Evolutionary conservation across 2,888 invertebrate species (phyloP).

Genomic region (Brenthis daphne): DNA sequence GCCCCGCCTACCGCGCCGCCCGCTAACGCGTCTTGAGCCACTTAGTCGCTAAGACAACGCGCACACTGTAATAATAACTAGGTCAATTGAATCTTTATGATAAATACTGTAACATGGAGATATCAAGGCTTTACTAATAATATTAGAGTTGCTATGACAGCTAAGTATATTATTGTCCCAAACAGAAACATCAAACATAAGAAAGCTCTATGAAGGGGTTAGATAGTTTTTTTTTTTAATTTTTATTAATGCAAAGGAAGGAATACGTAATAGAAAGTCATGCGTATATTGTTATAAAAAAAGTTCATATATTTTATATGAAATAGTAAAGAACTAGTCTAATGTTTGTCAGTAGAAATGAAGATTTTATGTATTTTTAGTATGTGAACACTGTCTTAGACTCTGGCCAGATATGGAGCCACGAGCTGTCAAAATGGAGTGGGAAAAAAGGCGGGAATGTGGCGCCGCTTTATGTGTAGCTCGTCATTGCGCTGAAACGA

Average conservation of each 20-base stretch:
- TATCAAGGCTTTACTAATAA: background rate
- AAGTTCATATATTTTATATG: background rate
- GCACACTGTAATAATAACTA: slow-evolving; percentile 58
- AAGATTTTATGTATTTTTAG: background rate
- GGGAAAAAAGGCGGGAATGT: slow-evolving; percentile 84
- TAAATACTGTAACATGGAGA: background rate
- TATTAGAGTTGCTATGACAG: background rate
- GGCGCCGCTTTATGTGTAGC: slow-evolving; percentile 81
- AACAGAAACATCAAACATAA: too few relatives aligned
- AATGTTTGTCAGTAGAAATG: background rate
- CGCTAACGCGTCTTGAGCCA: slow-evolving; percentile 82
- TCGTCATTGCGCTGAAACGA: slow-evolving; percentile 78
- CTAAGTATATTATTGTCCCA: too few relatives aligned
- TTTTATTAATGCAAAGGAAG: too few relatives aligned
- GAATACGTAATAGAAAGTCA: too few relatives aligned
- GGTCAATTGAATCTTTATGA: slow-evolving; percentile 18
- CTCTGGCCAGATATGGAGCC: slow-evolving; percentile 81
- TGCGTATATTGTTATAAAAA: background rate
- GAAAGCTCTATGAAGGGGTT: too few relatives aligned
- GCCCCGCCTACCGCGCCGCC: slow-evolving; percentile 66
- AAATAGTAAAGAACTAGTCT: slow-evolving; percentile 3
- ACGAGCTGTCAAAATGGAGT: slow-evolving; percentile 83
- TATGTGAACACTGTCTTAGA: slow-evolving; percentile 76
- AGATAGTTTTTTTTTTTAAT: too few relatives aligned
- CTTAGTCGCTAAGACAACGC: slow-evolving; percentile 78